Evolutionary conservation across 2,888 invertebrate species (phyloP).

Genomic region (Aromia moschata): DNA sequence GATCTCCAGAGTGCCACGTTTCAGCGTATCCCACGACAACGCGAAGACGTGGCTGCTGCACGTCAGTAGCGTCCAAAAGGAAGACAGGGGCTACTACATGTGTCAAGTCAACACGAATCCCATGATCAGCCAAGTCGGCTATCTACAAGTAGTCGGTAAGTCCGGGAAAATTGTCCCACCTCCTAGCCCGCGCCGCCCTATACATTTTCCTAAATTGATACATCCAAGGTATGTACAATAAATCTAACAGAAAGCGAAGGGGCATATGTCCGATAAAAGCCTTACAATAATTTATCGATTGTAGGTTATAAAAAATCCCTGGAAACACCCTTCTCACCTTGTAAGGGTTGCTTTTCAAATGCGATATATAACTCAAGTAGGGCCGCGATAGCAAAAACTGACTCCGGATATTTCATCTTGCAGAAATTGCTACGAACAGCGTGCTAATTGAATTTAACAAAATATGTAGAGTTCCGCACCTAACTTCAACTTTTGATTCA

Average conservation of each 20-base stretch:
- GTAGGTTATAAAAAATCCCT: constrained; percentile 16
- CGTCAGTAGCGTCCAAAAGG: constrained; percentile 90
- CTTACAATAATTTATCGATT: constrained; percentile 17
- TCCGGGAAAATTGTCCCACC: neutral
- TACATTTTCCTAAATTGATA: constrained; percentile 14
- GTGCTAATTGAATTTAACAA: too few relatives aligned
- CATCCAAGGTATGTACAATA: constrained; percentile 10
- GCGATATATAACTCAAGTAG: constrained; percentile 5
- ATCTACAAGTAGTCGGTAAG: constrained; percentile 92
- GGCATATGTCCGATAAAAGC: constrained; percentile 20
- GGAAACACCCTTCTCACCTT: constrained; percentile 6
- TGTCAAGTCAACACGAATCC: constrained; percentile 92
- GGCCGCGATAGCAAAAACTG: constrained; percentile 5
- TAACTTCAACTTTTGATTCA: too few relatives aligned
- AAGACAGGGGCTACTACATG: constrained; percentile 91
- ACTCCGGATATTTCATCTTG: neutral
- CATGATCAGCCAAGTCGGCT: constrained; percentile 95
- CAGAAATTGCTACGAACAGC: neutral
- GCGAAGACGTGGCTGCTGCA: constrained; percentile 92
- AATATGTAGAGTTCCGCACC: too few relatives aligned
- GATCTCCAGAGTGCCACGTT: constrained; percentile 88
- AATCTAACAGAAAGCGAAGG: constrained; percentile 12
- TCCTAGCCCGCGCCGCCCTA: neutral
- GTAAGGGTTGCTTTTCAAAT: constrained; percentile 8
- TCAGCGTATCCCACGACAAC: constrained; percentile 90